Evolutionary conservation across 2,797 vertebrate genomes (phyloP).

Genomic region (Australoheros facetus): DNA sequence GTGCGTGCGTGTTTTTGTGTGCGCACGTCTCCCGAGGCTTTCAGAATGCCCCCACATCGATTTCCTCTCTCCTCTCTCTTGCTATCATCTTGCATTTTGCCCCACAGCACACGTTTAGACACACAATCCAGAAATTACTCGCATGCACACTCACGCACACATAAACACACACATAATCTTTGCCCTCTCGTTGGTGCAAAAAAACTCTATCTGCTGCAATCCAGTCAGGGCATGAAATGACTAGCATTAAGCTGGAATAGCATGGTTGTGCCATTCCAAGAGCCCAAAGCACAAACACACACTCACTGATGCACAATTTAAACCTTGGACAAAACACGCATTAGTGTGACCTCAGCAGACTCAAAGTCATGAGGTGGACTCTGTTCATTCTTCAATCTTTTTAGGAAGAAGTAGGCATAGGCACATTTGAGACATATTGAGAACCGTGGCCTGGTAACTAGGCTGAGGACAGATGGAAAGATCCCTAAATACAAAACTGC

Average conservation of each 20-base stretch:
- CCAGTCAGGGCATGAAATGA: slow-evolving; percentile 78
- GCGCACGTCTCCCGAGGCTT: slow-evolving; percentile 34
- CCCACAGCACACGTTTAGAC: slow-evolving; percentile 64
- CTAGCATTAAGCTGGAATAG: slow-evolving; percentile 72
- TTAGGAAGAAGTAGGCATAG: slow-evolving; percentile 22
- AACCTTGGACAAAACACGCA: slow-evolving; percentile 34
- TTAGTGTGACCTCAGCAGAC: slow-evolving; percentile 46
- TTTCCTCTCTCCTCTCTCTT: slow-evolving; percentile 63
- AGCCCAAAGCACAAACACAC: slow-evolving; percentile 52
- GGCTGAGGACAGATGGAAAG: slow-evolving; percentile 46
- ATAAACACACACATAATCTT: slow-evolving; percentile 65
- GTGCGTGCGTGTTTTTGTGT: background rate
- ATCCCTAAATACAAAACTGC: slow-evolving; percentile 38
- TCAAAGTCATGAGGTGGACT: slow-evolving; percentile 45
- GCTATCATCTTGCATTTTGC: slow-evolving; percentile 75
- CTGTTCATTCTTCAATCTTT: slow-evolving; percentile 51
- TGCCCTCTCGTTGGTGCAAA: slow-evolving; percentile 63
- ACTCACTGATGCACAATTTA: slow-evolving; percentile 32
- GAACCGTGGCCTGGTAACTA: slow-evolving; percentile 42
- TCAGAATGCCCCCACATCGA: slow-evolving; percentile 69
- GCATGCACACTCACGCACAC: slow-evolving; percentile 26
- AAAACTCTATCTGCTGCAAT: slow-evolving; percentile 73
- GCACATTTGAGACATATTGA: slow-evolving; percentile 35
- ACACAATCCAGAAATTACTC: slow-evolving; percentile 43
- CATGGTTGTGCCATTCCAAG: slow-evolving; percentile 49